phyloP scores from a whole-genome alignment of 37 sponge, comb jelly and placozoan species.

The Chondrosia reniformis region DNA sequence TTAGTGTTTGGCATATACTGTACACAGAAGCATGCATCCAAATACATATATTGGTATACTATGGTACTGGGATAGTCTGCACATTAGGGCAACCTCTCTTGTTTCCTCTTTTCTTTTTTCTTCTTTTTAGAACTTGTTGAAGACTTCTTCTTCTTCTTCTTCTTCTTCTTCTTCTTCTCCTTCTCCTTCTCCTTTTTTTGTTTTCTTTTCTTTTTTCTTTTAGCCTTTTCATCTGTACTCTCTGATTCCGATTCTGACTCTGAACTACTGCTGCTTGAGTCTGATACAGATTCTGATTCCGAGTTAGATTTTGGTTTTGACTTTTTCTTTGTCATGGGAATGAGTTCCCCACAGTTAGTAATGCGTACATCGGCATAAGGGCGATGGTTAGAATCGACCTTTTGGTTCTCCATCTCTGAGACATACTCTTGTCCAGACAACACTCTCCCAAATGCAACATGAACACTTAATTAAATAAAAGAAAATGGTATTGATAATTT shows the following conservation, averaged over 20 bases:
- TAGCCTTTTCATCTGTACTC: slow-evolving; percentile 15
- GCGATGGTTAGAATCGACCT: slow-evolving; percentile 74
- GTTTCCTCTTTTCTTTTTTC: slow-evolving; percentile 30
- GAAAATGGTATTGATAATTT: too few relatives aligned
- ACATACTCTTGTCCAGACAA: slow-evolving; percentile 78
- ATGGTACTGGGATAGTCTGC: too few relatives aligned
- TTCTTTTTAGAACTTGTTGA: neutral
- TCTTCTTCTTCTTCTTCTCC: slow-evolving; percentile 17
- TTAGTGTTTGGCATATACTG: too few relatives aligned
- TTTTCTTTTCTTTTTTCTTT: slow-evolving; percentile 6
- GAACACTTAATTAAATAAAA: slow-evolving; percentile 48
- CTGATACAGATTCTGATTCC: slow-evolving; percentile 13
- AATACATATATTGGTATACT: too few relatives aligned
- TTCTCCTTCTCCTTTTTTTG: slow-evolving; percentile 37
- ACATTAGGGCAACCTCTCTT: slow-evolving; percentile 27
- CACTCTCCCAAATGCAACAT: slow-evolving; percentile 95
- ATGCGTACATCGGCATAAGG: slow-evolving; percentile 91
- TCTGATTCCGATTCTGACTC: neutral
- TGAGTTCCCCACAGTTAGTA: slow-evolving; percentile 76
- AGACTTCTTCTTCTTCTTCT: slow-evolving; percentile 15
- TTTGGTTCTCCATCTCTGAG: slow-evolving; percentile 78
- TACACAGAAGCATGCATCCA: too few relatives aligned
- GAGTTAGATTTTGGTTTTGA: slow-evolving; percentile 29
- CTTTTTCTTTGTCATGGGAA: slow-evolving; percentile 41
- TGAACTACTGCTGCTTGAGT: slow-evolving; percentile 4